Conservation (phyloP, 2,888 invertebrate species). For the Tetragonula carbonaria region DNA sequence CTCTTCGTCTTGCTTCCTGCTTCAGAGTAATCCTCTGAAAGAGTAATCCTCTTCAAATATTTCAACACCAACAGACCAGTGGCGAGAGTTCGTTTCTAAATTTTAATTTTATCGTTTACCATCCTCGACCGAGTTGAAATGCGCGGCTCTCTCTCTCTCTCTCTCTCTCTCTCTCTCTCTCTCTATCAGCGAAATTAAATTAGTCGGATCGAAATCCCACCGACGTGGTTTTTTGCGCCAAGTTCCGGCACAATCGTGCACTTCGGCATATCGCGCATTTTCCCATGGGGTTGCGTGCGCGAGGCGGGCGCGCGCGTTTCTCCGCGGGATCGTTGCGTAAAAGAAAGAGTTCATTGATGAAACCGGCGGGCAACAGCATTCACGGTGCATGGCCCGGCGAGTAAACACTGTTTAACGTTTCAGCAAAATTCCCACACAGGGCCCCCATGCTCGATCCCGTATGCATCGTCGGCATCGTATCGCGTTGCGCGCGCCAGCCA, state of each 20-base stretch:
- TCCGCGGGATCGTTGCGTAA: slow-evolving; percentile 24
- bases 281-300: slow-evolving; percentile 51
- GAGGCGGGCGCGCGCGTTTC: neutral
- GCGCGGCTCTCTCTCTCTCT: too few relatives aligned
- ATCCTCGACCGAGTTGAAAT: too few relatives aligned
- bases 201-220: neutral
- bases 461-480: slow-evolving; percentile 72
- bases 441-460: slow-evolving; percentile 30
- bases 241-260: neutral
- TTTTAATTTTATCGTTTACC: neutral
- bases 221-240: neutral
- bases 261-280: slow-evolving; percentile 14
- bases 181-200: neutral
- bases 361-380: slow-evolving; percentile 26
- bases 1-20: neutral
- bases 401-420: slow-evolving; percentile 67
- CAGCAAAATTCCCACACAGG: slow-evolving; percentile 71
- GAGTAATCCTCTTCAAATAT: neutral
- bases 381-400: slow-evolving; percentile 32
- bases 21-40: neutral
- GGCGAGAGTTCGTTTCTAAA: neutral
- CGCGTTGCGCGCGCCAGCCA: slow-evolving; percentile 80
- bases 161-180: too few relatives aligned
- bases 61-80: too few relatives aligned
- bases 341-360: slow-evolving; percentile 59